A percentile compares a stretch with the other conserved stretches of the same genome.
These are phyloP conservation scores for Paraescarpia echinospica DNA, from an alignment of 1,140 invertebrate species.

Conservation along the genomic window DNA sequence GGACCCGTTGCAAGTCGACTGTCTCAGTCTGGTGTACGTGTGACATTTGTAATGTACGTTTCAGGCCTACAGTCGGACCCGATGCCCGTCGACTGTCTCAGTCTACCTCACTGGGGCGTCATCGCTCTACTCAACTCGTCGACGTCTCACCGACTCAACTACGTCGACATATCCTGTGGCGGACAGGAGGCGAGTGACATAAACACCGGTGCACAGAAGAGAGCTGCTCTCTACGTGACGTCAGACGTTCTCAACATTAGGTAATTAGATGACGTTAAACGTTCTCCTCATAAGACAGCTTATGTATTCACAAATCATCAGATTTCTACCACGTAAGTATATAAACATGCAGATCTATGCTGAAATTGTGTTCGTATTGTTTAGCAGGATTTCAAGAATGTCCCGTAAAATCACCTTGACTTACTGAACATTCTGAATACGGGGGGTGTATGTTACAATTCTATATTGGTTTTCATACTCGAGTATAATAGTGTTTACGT, in stretches of 20 bases:
- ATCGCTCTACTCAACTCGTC: background rate
- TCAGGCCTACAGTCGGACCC: background rate
- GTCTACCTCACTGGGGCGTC: background rate
- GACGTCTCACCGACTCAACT: background rate
- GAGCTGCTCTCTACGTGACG: background rate
- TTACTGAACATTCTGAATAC: no score
- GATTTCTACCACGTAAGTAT: no score
- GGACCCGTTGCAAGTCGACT: no score
- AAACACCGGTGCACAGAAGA: background rate
- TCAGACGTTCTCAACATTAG: background rate
- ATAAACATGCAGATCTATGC: no score
- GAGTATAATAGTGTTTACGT: no score
- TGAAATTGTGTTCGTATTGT: no score
- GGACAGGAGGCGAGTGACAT: background rate
- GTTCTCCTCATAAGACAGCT: no score
- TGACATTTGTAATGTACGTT: background rate
- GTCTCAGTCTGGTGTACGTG: background rate
- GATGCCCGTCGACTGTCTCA: background rate
- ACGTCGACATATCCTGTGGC: background rate
- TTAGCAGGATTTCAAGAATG: no score
- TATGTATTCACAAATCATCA: no score
- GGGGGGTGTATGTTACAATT: no score
- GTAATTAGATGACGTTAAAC: background rate
- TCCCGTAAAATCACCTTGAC: no score
- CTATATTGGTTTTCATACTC: no score